A percentile compares a stretch with the other conserved stretches of the same genome.
Conservation (phyloP, 1,140 invertebrate species). For the Sycobia sp. region DNA sequence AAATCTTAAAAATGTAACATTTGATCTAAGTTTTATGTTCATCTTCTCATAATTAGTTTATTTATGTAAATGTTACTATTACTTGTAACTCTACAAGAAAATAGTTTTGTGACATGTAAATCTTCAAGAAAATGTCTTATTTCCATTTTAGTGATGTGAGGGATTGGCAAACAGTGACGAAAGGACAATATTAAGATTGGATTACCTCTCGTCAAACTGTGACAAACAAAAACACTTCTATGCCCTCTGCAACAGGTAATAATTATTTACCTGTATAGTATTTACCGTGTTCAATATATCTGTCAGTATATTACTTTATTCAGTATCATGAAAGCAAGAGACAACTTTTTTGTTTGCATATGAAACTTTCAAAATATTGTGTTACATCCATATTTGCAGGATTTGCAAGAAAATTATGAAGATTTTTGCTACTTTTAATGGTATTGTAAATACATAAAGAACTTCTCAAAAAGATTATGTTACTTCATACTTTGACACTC, state of each 20-base stretch:
- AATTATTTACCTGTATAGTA: not conserved
- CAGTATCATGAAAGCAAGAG: not conserved
- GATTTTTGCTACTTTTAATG: conserved; percentile 12
- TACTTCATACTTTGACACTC: conserved; percentile 40
- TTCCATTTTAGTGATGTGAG: conserved; percentile 34
- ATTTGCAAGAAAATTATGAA: conserved; percentile 18
- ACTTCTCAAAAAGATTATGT: conserved; percentile 38
- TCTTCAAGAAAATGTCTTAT: not conserved
- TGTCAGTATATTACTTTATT: not conserved
- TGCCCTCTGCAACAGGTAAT: conserved; percentile 38
- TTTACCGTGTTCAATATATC: not conserved
- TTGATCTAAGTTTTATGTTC: too few species aligned
- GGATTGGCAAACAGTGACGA: conserved; percentile 20
- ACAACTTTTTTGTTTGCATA: conserved; percentile 4
- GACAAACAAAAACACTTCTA: conserved; percentile 30
- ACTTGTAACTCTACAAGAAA: not conserved
- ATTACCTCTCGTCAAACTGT: conserved; percentile 32
- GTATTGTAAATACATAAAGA: conserved; percentile 12
- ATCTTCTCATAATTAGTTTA: not conserved
- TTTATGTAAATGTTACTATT: not conserved
- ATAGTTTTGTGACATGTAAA: too few species aligned
- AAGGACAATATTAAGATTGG: conserved; percentile 26
- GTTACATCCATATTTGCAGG: conserved; percentile 21
- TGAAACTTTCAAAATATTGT: conserved; percentile 19
- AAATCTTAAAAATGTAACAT: conserved; percentile 28